Percentiles rank a stretch among this genome's conserved stretches.
phyloP scores from a whole-genome alignment of 2,113 vertebrate genomes.

The Ophiodon elongatus region DNA sequence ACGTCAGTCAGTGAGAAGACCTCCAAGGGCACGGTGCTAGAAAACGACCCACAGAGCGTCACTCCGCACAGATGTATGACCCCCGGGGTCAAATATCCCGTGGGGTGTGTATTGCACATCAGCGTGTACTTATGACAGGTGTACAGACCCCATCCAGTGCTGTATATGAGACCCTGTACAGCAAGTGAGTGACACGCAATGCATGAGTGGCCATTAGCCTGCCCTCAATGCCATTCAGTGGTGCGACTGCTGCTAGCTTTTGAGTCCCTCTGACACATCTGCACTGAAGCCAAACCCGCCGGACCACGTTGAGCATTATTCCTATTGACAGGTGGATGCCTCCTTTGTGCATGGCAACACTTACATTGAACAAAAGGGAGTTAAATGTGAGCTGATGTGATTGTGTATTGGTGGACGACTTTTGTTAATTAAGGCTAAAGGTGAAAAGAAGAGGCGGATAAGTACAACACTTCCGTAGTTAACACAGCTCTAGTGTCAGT shows the following conservation, averaged over 20 bases:
- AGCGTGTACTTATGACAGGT: conserved; percentile 44
- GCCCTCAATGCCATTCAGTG: conserved; percentile 33
- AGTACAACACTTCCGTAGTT: conserved; percentile 14
- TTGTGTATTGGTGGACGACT: conserved; percentile 45
- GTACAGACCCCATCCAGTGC: conserved; percentile 41
- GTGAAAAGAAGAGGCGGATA: conserved; percentile 52
- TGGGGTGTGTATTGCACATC: conserved; percentile 25
- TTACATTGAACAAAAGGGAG: conserved; percentile 55
- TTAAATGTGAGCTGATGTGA: conserved; percentile 41
- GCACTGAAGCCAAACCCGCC: conserved; percentile 55
- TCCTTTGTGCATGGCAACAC: conserved; percentile 33
- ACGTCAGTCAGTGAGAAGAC: conserved; percentile 39
- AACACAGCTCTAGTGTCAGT: background rate
- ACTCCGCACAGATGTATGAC: conserved; percentile 35
- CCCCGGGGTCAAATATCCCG: conserved; percentile 31
- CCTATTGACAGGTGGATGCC: conserved; percentile 64
- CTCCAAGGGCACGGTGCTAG: conserved; percentile 21
- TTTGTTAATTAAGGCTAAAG: conserved; percentile 73
- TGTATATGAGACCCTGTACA: conserved; percentile 56
- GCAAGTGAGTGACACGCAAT: conserved; percentile 61
- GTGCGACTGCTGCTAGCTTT: conserved; percentile 46
- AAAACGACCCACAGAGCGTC: conserved; percentile 32
- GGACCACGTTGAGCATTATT: conserved; percentile 54
- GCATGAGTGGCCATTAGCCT: conserved; percentile 65
- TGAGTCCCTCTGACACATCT: conserved; percentile 63